Evolutionary conservation across 2,797 vertebrate species (phyloP).

Genomic region (Tapirus indicus): DNA sequence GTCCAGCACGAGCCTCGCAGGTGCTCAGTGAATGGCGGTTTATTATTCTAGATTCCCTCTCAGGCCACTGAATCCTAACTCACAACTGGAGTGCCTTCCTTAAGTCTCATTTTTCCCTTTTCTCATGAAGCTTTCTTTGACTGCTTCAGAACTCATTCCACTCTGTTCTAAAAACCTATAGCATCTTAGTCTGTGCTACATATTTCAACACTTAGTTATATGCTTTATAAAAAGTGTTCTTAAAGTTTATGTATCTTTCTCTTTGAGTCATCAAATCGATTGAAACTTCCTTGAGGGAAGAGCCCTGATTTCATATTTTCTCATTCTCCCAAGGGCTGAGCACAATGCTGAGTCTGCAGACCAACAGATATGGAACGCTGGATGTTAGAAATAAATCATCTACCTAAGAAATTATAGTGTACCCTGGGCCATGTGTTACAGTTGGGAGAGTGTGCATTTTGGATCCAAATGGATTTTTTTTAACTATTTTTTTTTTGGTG

Average conservation of each 20-base stretch:
- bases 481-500: too few species aligned
- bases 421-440: background rate
- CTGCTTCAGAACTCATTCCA: background rate
- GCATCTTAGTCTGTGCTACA: background rate
- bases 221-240: background rate
- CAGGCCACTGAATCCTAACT: background rate
- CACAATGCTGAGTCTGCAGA: background rate
- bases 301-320: background rate
- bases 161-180: background rate
- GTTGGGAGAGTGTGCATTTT: background rate
- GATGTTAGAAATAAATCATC: background rate
- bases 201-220: background rate
- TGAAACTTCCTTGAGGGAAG: background rate
- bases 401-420: background rate
- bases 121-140: background rate
- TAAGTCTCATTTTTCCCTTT: background rate
- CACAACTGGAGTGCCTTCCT: background rate
- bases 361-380: background rate
- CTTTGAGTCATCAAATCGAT: background rate
- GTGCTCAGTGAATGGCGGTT: background rate
- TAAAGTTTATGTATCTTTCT: conserved; percentile 18
- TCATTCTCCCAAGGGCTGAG: background rate
- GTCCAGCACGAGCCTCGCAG: fast-evolving
- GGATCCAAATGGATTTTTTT: background rate
- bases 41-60: background rate